Base-by-base conservation (phyloP, 2,113 vertebrate genomes). In the Scalopus aquaticus region DNA sequence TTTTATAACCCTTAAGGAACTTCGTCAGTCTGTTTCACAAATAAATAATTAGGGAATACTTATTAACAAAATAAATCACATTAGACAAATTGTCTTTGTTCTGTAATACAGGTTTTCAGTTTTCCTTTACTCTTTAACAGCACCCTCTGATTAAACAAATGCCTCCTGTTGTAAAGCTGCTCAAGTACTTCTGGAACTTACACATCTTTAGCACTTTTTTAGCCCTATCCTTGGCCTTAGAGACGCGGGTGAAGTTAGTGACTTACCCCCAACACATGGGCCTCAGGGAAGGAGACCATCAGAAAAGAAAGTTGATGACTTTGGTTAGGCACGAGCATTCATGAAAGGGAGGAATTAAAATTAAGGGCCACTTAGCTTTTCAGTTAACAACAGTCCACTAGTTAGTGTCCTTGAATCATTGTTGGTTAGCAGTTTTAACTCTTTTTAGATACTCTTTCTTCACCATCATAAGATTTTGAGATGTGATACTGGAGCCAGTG, bases 391-490 rank as follows among this genome's bases (percentile, higher is more conserved):
- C 2, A 49, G 0, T 84, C 37, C 16, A 32, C 79, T 83, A 65
- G 89, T 76, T 46, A 42, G 8, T 77, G 26, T 11, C 30, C 2
- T 93, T 56, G 62, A 70, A 32, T 49, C 78, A 35, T 24, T 85
- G 5, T 70, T 65, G 32, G 39, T 84, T 84, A 62, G 54, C 60
- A 88, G 70, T 83, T 54, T 65, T 20, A 89, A 39, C 49, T 12
- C 85, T 88, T 78, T 93, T 92, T 24, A 62, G 54, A 46, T 56
- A 9, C 35, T 58, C 30, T 54, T 92, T 96, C 37, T 46, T 73
- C 19, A 77, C 49, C 0, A 78, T 67, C 20, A 39, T 80, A 54
- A 72, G 72, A 83, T 42, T 93, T 81, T 82, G 60, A 88, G 82
- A 67, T 37, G 32, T 76, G 15, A 54, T 65, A 17, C 22, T 56